A percentile compares a stretch with the other conserved stretches of the same genome.
Conservation (phyloP, 2,888 invertebrate genomes). For the Salticus scenicus region DNA sequence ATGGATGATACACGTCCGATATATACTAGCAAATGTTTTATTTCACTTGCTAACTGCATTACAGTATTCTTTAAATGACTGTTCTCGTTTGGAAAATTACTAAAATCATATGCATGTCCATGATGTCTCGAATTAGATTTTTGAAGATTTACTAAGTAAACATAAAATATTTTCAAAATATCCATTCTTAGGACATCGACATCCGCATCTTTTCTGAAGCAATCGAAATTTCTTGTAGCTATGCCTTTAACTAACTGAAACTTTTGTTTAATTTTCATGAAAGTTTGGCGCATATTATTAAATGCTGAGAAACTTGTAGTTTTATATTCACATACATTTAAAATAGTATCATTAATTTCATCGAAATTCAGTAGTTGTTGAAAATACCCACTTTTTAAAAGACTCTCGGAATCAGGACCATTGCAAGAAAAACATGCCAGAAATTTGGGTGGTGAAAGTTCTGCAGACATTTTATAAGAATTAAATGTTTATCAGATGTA, state of each 20-base stretch:
- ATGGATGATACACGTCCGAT: constrained; percentile 41
- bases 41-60: constrained; percentile 20
- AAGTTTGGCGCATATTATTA: constrained; percentile 6
- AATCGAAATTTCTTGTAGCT: constrained; percentile 15
- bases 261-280: constrained; percentile 29
- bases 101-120: neutral
- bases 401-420: neutral
- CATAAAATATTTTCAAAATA: constrained; percentile 3
- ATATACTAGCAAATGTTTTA: constrained; percentile 38
- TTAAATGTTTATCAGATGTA: too few species aligned
- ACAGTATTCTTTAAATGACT: neutral
- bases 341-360: neutral
- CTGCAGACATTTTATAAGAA: too few species aligned
- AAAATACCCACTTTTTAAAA: constrained; percentile 31
- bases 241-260: constrained; percentile 19
- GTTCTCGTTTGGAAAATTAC: neutral
- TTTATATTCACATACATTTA: neutral
- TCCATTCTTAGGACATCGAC: constrained; percentile 17
- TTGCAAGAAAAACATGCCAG: constrained; percentile 42
- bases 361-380: neutral
- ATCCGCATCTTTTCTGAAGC: neutral
- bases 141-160: constrained; percentile 15
- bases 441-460: neutral
- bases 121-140: neutral
- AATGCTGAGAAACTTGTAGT: neutral